Evolutionary conservation across 1,140 invertebrate species (phyloP).

Genomic region (Trichonephila clavipes): DNA sequence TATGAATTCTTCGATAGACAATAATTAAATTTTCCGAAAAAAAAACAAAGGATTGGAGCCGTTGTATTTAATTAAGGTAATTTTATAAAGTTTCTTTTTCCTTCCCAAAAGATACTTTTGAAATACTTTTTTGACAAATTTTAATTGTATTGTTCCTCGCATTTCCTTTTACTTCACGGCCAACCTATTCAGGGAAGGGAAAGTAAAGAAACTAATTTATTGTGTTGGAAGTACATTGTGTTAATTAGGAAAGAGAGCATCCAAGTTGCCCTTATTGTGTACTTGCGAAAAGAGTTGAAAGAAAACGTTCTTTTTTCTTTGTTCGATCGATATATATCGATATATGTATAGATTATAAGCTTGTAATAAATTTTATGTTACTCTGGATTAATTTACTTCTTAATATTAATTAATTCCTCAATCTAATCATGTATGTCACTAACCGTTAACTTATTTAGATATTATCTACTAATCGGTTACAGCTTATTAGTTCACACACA

Average conservation of each 20-base stretch:
- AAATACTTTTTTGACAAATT: background rate
- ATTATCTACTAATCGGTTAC: too few relatives aligned
- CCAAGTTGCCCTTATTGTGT: background rate
- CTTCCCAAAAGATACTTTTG: slow-evolving; percentile 22
- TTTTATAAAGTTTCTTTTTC: slow-evolving; percentile 23
- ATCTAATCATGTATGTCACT: too few relatives aligned
- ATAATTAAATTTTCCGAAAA: slow-evolving; percentile 21
- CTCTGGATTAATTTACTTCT: too few relatives aligned
- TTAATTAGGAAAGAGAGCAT: slow-evolving; percentile 23
- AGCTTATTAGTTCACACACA: too few relatives aligned
- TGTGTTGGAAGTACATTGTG: background rate
- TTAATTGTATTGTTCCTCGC: slow-evolving; percentile 10
- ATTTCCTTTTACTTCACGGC: background rate
- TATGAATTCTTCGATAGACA: background rate
- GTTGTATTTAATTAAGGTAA: slow-evolving; percentile 25
- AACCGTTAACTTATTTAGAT: too few relatives aligned
- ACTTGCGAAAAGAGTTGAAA: background rate
- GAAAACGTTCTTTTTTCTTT: background rate
- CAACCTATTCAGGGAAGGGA: background rate
- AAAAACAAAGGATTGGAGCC: background rate
- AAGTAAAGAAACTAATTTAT: slow-evolving; percentile 35
- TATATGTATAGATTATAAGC: too few relatives aligned
- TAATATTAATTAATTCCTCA: too few relatives aligned
- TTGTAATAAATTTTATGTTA: too few relatives aligned
- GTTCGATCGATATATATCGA: too few relatives aligned